A percentile compares a stretch with the other conserved stretches of the same genome.
These are phyloP conservation scores for Emmelina monodactyla DNA, from an alignment of 2,888 invertebrate species.

Conservation along the genomic window DNA sequence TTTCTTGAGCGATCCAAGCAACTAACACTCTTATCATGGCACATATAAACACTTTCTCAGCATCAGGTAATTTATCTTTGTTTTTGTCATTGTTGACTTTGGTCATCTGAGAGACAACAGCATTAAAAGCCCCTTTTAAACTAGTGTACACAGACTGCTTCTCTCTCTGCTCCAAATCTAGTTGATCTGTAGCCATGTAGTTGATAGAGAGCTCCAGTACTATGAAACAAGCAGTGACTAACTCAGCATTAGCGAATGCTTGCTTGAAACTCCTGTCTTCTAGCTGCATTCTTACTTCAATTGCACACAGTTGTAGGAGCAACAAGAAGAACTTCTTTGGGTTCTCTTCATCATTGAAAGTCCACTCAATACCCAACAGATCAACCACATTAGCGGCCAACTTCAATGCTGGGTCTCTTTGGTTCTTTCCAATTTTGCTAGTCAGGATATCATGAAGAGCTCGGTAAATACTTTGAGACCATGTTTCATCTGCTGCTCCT, in stretches of 20 bases:
- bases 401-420: slow-evolving; percentile 88
- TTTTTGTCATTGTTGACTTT: slow-evolving; percentile 79
- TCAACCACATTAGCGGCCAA: slow-evolving; percentile 83
- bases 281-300: slow-evolving; percentile 93
- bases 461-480: slow-evolving; percentile 84
- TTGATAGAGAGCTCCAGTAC: slow-evolving; percentile 82
- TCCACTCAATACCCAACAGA: slow-evolving; percentile 85
- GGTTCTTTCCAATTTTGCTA: slow-evolving; percentile 86
- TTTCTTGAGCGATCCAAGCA: slow-evolving; percentile 92
- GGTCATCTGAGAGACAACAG: slow-evolving; percentile 76
- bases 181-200: slow-evolving; percentile 80
- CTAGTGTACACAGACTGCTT: slow-evolving; percentile 90
- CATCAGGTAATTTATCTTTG: slow-evolving; percentile 70
- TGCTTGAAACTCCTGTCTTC: slow-evolving; percentile 86
- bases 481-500: slow-evolving; percentile 74
- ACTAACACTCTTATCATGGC: slow-evolving; percentile 84
- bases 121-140: slow-evolving; percentile 87
- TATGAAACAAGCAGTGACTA: slow-evolving; percentile 83
- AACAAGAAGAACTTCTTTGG: slow-evolving; percentile 86
- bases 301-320: slow-evolving; percentile 84
- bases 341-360: slow-evolving; percentile 77
- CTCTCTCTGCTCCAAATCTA: slow-evolving; percentile 89
- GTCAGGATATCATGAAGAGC: slow-evolving; percentile 84
- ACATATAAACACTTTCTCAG: slow-evolving; percentile 81
- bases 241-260: slow-evolving; percentile 76